A percentile compares a stretch with the other conserved stretches of the same genome.
These are phyloP conservation scores for Macrochelys suwanniensis DNA, from an alignment of 2,797 vertebrate genomes.

Conservation along the genomic window DNA sequence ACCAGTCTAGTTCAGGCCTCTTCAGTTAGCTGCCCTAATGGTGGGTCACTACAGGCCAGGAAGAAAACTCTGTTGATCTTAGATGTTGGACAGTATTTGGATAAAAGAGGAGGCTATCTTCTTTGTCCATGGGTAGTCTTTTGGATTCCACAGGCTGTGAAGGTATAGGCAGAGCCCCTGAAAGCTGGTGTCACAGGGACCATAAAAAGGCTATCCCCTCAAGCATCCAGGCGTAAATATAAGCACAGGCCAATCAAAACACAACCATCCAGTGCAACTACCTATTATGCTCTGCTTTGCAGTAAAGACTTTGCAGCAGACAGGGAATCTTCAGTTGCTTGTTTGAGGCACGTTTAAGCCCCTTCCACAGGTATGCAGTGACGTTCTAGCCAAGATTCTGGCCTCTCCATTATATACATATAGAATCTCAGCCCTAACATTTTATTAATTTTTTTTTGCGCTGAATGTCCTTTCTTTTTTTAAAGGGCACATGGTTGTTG, in stretches of 20 bases:
- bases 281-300: not conserved
- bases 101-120: not conserved
- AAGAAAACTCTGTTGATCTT: not conserved
- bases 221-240: not conserved
- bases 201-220: not conserved
- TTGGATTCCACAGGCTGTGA: not conserved
- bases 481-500: not conserved
- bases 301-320: not conserved
- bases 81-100: not conserved
- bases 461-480: not conserved
- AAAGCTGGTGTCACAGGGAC: not conserved
- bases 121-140: not conserved
- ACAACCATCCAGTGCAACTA: not conserved
- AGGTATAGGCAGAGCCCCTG: not conserved
- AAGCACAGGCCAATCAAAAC: not conserved
- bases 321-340: not conserved
- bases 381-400: not conserved
- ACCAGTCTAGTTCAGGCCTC: not conserved
- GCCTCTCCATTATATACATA: not conserved
- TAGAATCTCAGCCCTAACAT: not conserved
- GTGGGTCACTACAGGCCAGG: not conserved
- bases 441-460: not conserved
- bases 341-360: not conserved
- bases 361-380: not conserved
- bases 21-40: not conserved